Evolutionary conservation across 2,797 vertebrate species (phyloP).

Genomic region (Potorous gilbertii): DNA sequence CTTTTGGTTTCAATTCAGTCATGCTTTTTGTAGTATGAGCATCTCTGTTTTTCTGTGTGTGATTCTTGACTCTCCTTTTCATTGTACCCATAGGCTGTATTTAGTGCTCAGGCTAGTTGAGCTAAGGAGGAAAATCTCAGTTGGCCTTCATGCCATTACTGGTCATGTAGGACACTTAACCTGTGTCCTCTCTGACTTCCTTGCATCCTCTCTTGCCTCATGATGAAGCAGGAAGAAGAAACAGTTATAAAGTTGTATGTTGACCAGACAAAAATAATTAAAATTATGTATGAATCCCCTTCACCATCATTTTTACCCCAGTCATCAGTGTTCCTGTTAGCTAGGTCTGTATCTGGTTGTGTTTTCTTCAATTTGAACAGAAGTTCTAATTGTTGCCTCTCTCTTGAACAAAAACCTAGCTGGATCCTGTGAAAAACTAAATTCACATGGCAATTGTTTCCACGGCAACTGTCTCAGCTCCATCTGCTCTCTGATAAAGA

Average conservation of each 20-base stretch:
- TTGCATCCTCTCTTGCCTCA: not conserved
- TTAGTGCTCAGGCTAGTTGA: not conserved
- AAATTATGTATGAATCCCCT: not conserved
- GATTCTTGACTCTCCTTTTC: not conserved
- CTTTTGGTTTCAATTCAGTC: not conserved
- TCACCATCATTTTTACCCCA: not conserved
- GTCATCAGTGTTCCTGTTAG: not conserved
- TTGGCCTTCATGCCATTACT: not conserved
- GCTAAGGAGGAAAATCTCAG: not conserved
- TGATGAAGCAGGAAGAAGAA: not conserved
- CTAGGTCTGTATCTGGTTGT: not conserved
- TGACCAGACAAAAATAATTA: not conserved
- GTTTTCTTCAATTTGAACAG: not conserved
- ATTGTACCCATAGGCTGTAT: not conserved
- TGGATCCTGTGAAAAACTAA: not conserved
- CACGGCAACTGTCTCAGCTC: not conserved
- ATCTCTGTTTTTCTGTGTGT: not conserved
- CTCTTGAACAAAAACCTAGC: not conserved
- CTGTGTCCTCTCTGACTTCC: not conserved
- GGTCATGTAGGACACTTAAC: not conserved
- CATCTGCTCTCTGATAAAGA: not conserved
- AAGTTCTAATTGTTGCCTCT: not conserved
- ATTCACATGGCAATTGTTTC: not conserved
- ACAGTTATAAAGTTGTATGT: not conserved
- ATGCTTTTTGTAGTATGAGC: not conserved